These are phyloP conservation scores for Pristionchus fissidentatus DNA, from an alignment of 2,888 invertebrate species.

Conservation along the genomic window DNA sequence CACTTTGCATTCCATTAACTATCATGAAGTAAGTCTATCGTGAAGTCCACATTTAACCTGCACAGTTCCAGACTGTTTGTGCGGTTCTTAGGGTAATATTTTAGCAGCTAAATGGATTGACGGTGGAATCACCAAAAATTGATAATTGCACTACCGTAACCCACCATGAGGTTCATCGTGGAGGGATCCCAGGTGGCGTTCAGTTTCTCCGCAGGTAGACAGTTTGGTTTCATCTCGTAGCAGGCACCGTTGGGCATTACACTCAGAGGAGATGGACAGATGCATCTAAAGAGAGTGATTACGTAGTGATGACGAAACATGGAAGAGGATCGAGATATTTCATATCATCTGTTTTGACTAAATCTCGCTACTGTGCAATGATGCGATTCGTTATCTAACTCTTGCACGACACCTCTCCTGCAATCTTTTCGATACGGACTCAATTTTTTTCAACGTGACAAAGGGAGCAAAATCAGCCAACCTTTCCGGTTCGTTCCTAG, in stretches of 20 bases:
- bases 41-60: too few relatives aligned
- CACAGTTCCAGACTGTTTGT: too few relatives aligned
- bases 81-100: background rate
- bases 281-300: conserved; percentile 17
- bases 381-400: background rate
- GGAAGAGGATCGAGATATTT: background rate
- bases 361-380: too few relatives aligned
- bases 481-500: background rate
- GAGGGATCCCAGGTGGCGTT: conserved; percentile 46
- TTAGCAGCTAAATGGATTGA: too few relatives aligned
- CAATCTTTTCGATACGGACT: background rate
- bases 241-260: conserved; percentile 26
- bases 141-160: background rate
- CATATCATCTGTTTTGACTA: too few relatives aligned
- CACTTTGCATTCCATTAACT: too few relatives aligned
- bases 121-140: background rate
- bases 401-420: background rate
- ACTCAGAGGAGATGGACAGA: conserved; percentile 10
- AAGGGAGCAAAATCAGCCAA: background rate
- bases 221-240: conserved; percentile 40
- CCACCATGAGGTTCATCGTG: conserved; percentile 41
- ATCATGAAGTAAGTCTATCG: too few relatives aligned
- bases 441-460: background rate
- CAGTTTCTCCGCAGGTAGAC: background rate
- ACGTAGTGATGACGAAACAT: too few relatives aligned